Evolutionary conservation across 1,140 invertebrate species (phyloP).

Genomic region (Calephelis nemesis): DNA sequence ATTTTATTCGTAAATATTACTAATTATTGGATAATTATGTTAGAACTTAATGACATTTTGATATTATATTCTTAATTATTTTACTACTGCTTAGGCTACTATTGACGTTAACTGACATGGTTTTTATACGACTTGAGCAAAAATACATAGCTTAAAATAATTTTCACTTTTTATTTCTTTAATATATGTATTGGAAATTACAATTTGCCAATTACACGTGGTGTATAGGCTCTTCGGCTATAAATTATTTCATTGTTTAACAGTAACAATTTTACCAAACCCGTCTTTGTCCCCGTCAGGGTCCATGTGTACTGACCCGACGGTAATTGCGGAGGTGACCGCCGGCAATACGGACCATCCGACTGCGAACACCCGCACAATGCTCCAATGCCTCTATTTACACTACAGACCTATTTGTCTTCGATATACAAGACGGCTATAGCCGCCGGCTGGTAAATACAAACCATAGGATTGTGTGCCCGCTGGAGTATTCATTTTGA

Average conservation of each 20-base stretch:
- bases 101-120: no score
- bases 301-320: conserved; percentile 23
- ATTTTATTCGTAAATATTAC: no score
- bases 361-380: conserved; percentile 20
- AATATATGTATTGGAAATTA: no score
- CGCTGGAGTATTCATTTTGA: not conserved
- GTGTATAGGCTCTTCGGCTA: not conserved
- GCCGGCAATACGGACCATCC: conserved; percentile 21
- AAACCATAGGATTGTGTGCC: not conserved
- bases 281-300: conserved; percentile 2
- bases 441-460: conserved; percentile 3
- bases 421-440: conserved; percentile 20
- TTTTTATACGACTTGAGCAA: no score
- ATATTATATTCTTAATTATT: no score
- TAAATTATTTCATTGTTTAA: conserved; percentile 2
- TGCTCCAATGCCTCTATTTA: conserved; percentile 26
- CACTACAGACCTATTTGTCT: conserved; percentile 24
- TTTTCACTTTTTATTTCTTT: no score
- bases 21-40: no score
- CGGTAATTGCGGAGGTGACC: conserved; percentile 25
- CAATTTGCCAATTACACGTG: not conserved
- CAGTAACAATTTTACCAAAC: not conserved
- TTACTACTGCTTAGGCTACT: no score
- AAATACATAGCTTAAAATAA: no score
- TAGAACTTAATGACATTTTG: no score